Conservation (phyloP, 2,888 invertebrate genomes). For the Hedya salicella region DNA sequence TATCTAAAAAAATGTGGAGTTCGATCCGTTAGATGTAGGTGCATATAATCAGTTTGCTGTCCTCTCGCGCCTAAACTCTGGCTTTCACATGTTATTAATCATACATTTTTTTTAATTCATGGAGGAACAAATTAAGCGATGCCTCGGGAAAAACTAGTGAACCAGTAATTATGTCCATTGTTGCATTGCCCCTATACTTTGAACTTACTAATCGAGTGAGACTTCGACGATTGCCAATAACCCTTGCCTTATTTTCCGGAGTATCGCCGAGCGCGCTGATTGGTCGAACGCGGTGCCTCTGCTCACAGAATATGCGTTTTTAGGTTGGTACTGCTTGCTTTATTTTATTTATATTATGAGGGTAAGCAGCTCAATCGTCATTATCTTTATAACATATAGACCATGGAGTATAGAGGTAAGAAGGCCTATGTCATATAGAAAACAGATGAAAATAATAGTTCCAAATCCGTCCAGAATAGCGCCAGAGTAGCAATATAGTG, state of each 20-base stretch:
- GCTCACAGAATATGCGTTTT: constrained; percentile 81
- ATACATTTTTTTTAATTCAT: no score
- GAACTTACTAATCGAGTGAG: constrained; percentile 15
- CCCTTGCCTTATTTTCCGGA: constrained; percentile 79
- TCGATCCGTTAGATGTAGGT: no score
- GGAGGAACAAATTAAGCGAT: neutral
- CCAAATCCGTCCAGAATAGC: no score
- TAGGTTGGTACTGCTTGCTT: constrained; percentile 82
- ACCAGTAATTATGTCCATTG: constrained; percentile 15
- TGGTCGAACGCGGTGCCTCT: constrained; percentile 78
- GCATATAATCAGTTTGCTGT: no score
- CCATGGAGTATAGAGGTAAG: no score
- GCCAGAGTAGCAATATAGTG: no score
- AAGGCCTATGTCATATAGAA: no score
- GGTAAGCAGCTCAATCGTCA: neutral
- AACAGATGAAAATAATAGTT: no score
- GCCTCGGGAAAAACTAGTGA: neutral
- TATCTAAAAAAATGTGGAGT: no score
- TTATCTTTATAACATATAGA: neutral
- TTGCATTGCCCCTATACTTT: constrained; percentile 19
- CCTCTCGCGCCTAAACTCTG: no score
- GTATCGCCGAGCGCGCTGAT: constrained; percentile 70
- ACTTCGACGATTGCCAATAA: constrained; percentile 56
- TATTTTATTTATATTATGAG: constrained; percentile 43
- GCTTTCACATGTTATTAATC: no score